Percentiles rank a stretch among this genome's conserved stretches.
Conservation (phyloP, 2,113 vertebrate genomes). For the Crotophaga sulcirostris region DNA sequence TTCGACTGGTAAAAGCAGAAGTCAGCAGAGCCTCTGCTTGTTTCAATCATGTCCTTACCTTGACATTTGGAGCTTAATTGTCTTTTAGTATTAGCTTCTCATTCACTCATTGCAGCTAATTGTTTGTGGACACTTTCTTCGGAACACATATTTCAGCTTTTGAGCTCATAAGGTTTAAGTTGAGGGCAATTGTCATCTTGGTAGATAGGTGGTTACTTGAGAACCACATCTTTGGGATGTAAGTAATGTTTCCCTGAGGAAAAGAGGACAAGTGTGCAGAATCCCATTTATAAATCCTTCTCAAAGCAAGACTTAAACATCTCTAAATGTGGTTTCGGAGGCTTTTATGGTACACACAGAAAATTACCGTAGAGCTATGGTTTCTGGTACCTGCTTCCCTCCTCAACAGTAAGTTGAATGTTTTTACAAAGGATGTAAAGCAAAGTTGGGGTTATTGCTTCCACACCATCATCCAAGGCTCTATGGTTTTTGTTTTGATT, state of each 20-base stretch:
- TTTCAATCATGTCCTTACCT: background rate
- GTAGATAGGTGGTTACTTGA: background rate
- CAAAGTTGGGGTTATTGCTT: background rate
- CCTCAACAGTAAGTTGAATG: background rate
- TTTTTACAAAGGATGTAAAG: background rate
- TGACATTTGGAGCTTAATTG: background rate
- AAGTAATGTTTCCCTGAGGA: background rate
- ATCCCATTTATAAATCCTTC: background rate
- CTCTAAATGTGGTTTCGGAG: background rate
- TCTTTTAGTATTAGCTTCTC: background rate
- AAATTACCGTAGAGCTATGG: background rate
- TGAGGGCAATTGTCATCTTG: background rate
- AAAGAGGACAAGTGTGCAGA: background rate
- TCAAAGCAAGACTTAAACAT: background rate
- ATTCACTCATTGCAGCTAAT: background rate
- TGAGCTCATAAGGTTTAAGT: background rate
- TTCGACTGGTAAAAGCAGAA: background rate
- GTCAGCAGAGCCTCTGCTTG: background rate
- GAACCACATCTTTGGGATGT: background rate
- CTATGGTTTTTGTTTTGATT: background rate
- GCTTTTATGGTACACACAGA: background rate
- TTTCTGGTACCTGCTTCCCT: background rate
- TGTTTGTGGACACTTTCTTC: background rate
- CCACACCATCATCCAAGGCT: background rate
- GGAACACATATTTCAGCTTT: background rate